phyloP scores from a whole-genome alignment of 2,113 vertebrate species.

The Corynorhinus townsendii region DNA sequence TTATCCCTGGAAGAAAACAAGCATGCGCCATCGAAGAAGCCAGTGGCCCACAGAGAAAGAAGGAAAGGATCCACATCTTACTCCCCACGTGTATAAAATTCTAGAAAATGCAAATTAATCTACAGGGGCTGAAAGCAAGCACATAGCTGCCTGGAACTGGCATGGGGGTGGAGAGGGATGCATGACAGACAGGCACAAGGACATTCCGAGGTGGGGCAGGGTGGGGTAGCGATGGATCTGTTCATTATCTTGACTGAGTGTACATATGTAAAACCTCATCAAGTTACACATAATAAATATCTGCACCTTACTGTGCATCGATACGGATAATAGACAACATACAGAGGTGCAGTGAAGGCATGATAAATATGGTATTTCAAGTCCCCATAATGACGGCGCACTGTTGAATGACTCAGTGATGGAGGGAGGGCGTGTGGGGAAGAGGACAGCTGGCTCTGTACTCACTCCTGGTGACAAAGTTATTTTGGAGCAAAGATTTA shows the following conservation, averaged over 20 bases:
- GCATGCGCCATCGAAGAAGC: neutral
- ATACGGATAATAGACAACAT: neutral
- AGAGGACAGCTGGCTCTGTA: neutral
- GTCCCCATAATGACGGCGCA: neutral
- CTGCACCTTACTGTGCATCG: neutral
- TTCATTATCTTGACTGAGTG: neutral
- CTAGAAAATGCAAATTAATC: neutral
- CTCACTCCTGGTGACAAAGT: neutral
- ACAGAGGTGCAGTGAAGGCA: neutral
- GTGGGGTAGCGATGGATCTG: too few species aligned
- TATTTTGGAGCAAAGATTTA: neutral
- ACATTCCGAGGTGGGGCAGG: too few species aligned
- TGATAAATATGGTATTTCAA: neutral
- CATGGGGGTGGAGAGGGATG: neutral
- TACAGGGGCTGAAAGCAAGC: neutral
- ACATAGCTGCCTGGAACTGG: neutral
- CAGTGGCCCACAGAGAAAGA: neutral
- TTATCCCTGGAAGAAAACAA: neutral
- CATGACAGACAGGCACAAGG: neutral
- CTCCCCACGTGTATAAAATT: neutral
- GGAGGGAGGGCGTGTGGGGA: neutral
- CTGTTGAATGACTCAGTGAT: neutral
- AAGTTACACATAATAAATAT: neutral
- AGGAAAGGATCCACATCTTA: neutral
- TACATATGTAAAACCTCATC: neutral